Evolutionary conservation across 2,113 vertebrate species (phyloP).

Genomic region (Pyrgilauda ruficollis): DNA sequence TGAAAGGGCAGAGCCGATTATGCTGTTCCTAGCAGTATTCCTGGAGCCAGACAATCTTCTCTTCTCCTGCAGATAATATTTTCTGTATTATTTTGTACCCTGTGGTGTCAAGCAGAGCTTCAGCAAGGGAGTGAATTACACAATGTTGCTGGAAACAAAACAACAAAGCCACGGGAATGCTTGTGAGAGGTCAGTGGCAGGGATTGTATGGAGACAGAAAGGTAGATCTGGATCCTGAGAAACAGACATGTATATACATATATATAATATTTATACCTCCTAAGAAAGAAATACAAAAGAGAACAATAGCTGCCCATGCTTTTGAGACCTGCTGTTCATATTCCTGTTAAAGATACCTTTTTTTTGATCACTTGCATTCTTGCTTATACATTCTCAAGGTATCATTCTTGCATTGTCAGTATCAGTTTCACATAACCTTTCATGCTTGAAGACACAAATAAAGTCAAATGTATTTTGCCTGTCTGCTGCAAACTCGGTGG

Average conservation of each 20-base stretch:
- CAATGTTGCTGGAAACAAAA: slow-evolving; percentile 13
- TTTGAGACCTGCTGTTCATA: not conserved
- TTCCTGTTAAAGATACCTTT: not conserved
- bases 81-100: slow-evolving; percentile 34
- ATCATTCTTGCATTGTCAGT: not conserved
- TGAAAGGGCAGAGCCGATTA: slow-evolving; percentile 33
- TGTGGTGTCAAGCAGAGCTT: slow-evolving; percentile 8
- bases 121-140: slow-evolving; percentile 15
- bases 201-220: not conserved
- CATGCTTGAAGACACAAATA: slow-evolving; percentile 7
- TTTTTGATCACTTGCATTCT: not conserved
- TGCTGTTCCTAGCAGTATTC: not conserved
- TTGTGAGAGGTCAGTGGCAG: not conserved
- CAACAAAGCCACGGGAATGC: not conserved
- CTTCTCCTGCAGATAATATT: slow-evolving; percentile 41
- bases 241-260: not conserved
- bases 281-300: not conserved
- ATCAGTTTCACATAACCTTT: not conserved
- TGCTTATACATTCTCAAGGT: not conserved
- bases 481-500: not conserved
- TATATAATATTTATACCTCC: not conserved
- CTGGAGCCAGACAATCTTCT: not conserved
- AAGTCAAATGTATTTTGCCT: not conserved
- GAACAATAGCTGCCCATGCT: not conserved
- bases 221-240: not conserved